These are phyloP conservation scores for Nemotelus pantherinus DNA, from an alignment of 2,888 invertebrate genomes.

Conservation along the genomic window DNA sequence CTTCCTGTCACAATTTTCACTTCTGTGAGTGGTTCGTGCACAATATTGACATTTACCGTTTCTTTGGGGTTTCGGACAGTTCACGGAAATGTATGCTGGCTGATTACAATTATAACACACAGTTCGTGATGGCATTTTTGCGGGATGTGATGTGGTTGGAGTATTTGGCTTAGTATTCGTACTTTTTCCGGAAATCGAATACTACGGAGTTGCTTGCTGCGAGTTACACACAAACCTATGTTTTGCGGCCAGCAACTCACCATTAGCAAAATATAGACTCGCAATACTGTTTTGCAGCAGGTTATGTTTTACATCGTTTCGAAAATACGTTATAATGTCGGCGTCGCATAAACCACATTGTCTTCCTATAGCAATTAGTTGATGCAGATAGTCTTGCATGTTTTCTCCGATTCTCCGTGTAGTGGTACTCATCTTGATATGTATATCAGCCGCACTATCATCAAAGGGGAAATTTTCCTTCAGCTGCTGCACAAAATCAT, in stretches of 20 bases:
- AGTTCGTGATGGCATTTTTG: no score
- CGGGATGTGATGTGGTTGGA: no score
- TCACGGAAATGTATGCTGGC: not conserved
- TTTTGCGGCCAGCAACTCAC: not conserved
- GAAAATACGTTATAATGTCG: no score
- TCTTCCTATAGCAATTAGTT: no score
- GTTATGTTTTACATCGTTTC: not conserved
- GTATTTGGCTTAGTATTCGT: no score
- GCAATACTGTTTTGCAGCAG: not conserved
- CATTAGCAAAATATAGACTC: not conserved
- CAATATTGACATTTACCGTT: not conserved
- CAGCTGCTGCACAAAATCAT: not conserved
- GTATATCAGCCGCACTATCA: not conserved
- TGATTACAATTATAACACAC: not conserved
- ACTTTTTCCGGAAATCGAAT: no score
- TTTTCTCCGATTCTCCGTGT: not conserved
- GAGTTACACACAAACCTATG: no score
- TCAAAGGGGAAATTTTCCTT: not conserved
- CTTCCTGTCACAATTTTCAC: not conserved
- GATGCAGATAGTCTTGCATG: not conserved
- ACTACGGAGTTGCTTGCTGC: no score
- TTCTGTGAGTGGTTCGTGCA: not conserved
- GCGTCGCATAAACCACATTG: no score
- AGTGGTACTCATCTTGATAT: not conserved
- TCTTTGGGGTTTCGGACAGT: not conserved